These are phyloP conservation scores for Diadema setosum DNA, from an alignment of 35 echinoderm and acorn worm species.

Conservation along the genomic window DNA sequence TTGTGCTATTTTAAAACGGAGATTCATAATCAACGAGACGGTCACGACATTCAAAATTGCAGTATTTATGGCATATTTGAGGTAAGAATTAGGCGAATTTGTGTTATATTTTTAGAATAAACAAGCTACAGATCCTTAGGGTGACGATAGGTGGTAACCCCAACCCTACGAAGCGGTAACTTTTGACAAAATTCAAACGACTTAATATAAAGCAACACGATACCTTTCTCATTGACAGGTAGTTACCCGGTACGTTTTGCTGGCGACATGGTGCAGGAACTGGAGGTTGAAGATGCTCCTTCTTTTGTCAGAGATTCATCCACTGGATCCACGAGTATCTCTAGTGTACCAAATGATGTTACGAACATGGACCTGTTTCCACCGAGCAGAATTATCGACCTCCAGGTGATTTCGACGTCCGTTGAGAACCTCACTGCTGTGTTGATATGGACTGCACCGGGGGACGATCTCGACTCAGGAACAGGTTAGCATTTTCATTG, in stretches of 20 bases:
- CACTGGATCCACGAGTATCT: slow-evolving; percentile 51
- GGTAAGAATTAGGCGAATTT: no score
- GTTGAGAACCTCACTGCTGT: slow-evolving; percentile 28
- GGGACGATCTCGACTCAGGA: slow-evolving; percentile 61
- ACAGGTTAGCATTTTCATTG: slow-evolving; percentile 15
- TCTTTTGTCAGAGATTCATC: slow-evolving; percentile 19
- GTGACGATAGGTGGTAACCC: no score
- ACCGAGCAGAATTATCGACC: slow-evolving; percentile 46
- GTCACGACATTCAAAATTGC: no score
- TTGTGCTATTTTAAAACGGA: no score
- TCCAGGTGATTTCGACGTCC: slow-evolving; percentile 10
- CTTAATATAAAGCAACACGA: no score
- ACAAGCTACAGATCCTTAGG: no score
- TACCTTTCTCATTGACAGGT: no score
- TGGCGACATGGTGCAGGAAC: background rate
- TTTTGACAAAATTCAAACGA: no score
- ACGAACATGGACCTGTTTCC: slow-evolving; percentile 37
- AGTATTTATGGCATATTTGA: no score
- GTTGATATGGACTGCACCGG: slow-evolving; percentile 53
- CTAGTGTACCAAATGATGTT: background rate
- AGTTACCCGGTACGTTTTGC: slow-evolving; percentile 7
- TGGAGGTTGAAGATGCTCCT: background rate
- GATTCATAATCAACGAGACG: no score
- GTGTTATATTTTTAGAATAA: no score
- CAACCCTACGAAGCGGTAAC: no score